phyloP scores from a whole-genome alignment of 2,888 invertebrate species.

The Sinohyriopsis cumingii region DNA sequence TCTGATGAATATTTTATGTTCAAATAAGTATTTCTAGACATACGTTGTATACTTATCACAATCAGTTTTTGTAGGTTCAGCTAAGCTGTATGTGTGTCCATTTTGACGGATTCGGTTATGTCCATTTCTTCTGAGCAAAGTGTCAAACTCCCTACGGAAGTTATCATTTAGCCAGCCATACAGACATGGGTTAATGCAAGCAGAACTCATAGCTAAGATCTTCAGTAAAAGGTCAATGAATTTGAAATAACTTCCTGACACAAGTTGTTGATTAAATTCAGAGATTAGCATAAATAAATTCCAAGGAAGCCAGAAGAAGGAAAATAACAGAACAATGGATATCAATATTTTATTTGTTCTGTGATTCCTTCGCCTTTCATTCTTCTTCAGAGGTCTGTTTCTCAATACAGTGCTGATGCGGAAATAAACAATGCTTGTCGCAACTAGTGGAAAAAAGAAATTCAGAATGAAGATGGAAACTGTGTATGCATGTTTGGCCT shows the following conservation, averaged over 20 bases:
- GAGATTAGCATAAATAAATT: constrained; percentile 61
- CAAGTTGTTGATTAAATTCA: constrained; percentile 54
- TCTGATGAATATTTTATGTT: too few species aligned
- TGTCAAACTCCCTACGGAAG: constrained; percentile 65
- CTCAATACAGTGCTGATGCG: constrained; percentile 61
- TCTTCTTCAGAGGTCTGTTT: constrained; percentile 55
- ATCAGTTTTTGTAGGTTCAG: constrained; percentile 26
- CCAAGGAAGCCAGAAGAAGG: constrained; percentile 70
- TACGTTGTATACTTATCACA: constrained; percentile 27
- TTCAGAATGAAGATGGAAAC: constrained; percentile 60
- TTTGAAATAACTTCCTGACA: constrained; percentile 58
- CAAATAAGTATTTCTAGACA: constrained; percentile 1
- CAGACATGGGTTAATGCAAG: constrained; percentile 70
- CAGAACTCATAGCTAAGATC: constrained; percentile 69
- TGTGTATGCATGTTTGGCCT: constrained; percentile 56
- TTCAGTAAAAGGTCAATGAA: constrained; percentile 65
- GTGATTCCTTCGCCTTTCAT: constrained; percentile 50
- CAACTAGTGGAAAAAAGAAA: constrained; percentile 63
- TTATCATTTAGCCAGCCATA: constrained; percentile 72
- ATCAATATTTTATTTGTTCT: constrained; percentile 68
- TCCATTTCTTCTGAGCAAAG: constrained; percentile 40
- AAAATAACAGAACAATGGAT: constrained; percentile 65
- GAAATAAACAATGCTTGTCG: constrained; percentile 62
- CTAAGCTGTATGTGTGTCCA: constrained; percentile 35
- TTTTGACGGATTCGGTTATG: constrained; percentile 35